Base-by-base conservation (phyloP, 92 coral and sea anemone species). In the Muricea muricata region DNA sequence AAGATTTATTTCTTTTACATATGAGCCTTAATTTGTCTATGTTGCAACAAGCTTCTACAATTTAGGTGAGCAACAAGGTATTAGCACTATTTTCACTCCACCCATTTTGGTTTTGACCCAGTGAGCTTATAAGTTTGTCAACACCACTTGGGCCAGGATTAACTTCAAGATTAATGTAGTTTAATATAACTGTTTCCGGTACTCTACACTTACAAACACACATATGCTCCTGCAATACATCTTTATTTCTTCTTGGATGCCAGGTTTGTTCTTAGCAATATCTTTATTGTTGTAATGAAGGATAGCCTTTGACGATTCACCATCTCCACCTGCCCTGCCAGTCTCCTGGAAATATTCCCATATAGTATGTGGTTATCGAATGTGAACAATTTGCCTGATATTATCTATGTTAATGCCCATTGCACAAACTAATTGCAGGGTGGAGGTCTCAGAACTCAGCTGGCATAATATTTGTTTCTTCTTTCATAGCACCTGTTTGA, bases 281-380 rank as follows among this genome's bases (percentile, higher is more conserved):
- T 74, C 80, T 17, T 23, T 45, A 7, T 76, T 76, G 23, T 52
- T 52, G 47, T 52, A 76, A 37, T 76, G 35, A 1, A 76, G 67
- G 35, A 76, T 15, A 11, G 81, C 81, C 28, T 31, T 52, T 28
- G 81, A 50, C 2, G 31, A 32, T 7, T 29, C 4, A 12, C 81
- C 81, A 76, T 76, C 81, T 26, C 67, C 30, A 0, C 61, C 61
- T 74, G 79, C 79, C 26, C 80, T n/a, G 1, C 80, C 80, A 21
- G 80, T 74, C 48, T 74, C 80, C 23, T 74, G 80, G 15, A 74
- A 21, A 74, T 74, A 74, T 17, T 74, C 80, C 33, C 80, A 3
- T 1, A 74, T 23, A 2, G 80, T 42, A 6, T 63, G 23, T 18
- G 80, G 80, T 0, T 61, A 37, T 3, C 80, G 63, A 74, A 74